phyloP scores from a whole-genome alignment of 2,113 vertebrate genomes.

The Rhineura floridana region DNA sequence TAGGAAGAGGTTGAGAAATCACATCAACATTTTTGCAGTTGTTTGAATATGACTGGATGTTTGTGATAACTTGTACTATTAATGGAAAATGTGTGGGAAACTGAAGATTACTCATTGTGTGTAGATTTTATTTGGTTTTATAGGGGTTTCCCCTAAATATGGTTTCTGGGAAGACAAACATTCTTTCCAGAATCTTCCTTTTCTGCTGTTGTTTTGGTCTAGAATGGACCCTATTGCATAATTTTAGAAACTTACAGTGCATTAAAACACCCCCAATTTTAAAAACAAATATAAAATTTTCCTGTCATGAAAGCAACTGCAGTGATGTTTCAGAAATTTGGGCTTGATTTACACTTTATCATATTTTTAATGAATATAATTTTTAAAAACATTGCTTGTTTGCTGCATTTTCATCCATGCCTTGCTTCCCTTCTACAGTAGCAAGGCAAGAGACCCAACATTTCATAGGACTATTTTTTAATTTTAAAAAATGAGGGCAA shows the following conservation, averaged over 20 bases:
- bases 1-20: not conserved
- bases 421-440: conserved; percentile 16
- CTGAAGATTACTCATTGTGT: not conserved
- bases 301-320: conserved; percentile 8
- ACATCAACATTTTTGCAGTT: not conserved
- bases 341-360: not conserved
- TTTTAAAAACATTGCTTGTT: not conserved
- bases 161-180: conserved; percentile 3
- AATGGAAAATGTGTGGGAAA: not conserved
- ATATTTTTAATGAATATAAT: not conserved
- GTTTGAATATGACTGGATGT: not conserved
- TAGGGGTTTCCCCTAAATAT: not conserved
- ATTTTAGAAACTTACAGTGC: not conserved
- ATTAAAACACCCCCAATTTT: not conserved
- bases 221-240: not conserved
- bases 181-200: not conserved
- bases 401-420: not conserved
- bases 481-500: conserved; percentile 39
- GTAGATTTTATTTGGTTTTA: not conserved
- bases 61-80: not conserved
- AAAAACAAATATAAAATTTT: conserved; percentile 13
- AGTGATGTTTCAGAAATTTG: not conserved
- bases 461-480: conserved; percentile 29
- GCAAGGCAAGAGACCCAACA: conserved; percentile 21
- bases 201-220: conserved; percentile 10